phyloP scores from a whole-genome alignment of 1,140 invertebrate species.

The Gonatopus flavifemur region DNA sequence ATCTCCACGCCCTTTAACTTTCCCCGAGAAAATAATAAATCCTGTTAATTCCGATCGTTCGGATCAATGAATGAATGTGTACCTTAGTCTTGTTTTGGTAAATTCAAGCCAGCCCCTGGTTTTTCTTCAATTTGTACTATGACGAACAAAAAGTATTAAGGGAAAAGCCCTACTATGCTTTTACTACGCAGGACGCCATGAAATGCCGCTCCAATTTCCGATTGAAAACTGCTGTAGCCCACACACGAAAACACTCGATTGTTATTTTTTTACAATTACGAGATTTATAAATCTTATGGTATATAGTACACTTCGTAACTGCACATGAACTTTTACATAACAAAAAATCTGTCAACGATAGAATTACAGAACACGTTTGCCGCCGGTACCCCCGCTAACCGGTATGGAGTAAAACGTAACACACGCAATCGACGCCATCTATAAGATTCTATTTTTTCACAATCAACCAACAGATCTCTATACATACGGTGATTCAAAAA shows the following conservation, averaged over 20 bases:
- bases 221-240: too few species aligned
- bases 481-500: too few species aligned
- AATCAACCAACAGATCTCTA: too few species aligned
- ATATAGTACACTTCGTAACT: not conserved
- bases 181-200: conserved; percentile 28
- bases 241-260: conserved; percentile 1
- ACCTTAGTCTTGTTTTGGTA: conserved; percentile 8
- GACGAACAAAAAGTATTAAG: not conserved
- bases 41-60: conserved; percentile 1
- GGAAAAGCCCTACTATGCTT: too few species aligned
- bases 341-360: conserved; percentile 4
- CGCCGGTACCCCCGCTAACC: too few species aligned
- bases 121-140: not conserved
- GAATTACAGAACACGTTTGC: too few species aligned
- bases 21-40: not conserved
- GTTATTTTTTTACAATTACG: not conserved
- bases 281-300: not conserved
- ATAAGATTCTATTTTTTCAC: too few species aligned
- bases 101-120: not conserved
- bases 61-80: conserved; percentile 11
- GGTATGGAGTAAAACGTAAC: too few species aligned
- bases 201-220: not conserved
- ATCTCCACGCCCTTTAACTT: conserved; percentile 25
- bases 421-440: too few species aligned
- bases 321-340: conserved; percentile 14